These are phyloP conservation scores for Drosophila phalerata DNA, from an alignment of 2,888 invertebrate genomes.

Conservation along the genomic window DNA sequence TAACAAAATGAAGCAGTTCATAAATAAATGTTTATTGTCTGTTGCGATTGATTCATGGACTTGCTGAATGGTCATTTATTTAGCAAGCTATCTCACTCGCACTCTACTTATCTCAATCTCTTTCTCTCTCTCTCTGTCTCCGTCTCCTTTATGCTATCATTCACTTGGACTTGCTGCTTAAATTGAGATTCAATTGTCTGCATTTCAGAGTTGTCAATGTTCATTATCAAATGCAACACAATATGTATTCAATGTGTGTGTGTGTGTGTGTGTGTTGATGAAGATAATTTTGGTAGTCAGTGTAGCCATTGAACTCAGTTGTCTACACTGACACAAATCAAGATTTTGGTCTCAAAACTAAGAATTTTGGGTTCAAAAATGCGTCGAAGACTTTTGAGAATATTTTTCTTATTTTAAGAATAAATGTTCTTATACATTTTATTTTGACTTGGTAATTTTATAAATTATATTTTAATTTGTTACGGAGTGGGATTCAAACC, in stretches of 20 bases:
- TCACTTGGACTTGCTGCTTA: slow-evolving; percentile 41
- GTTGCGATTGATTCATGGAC: slow-evolving; percentile 70
- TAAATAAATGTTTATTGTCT: slow-evolving; percentile 75
- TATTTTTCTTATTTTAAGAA: no score
- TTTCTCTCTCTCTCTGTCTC: no score
- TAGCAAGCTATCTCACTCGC: background rate
- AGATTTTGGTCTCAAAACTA: no score
- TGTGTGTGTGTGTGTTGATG: slow-evolving; percentile 35
- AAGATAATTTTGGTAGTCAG: slow-evolving; percentile 53
- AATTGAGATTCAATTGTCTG: slow-evolving; percentile 81
- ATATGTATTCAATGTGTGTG: slow-evolving; percentile 57
- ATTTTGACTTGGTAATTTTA: no score
- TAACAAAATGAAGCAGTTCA: slow-evolving; percentile 37
- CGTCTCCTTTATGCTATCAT: background rate
- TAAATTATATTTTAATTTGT: no score
- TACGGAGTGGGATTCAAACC: no score
- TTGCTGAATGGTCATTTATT: slow-evolving; percentile 40
- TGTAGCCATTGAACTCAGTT: slow-evolving; percentile 21
- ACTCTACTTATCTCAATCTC: background rate
- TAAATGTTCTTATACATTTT: no score
- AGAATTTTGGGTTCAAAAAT: no score
- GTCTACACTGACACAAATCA: no score
- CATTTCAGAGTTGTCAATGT: slow-evolving; percentile 75
- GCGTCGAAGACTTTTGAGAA: no score
- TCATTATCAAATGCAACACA: slow-evolving; percentile 71